Conservation (phyloP, 2,113 vertebrate genomes). For the Xiphophorus couchianus region DNA sequence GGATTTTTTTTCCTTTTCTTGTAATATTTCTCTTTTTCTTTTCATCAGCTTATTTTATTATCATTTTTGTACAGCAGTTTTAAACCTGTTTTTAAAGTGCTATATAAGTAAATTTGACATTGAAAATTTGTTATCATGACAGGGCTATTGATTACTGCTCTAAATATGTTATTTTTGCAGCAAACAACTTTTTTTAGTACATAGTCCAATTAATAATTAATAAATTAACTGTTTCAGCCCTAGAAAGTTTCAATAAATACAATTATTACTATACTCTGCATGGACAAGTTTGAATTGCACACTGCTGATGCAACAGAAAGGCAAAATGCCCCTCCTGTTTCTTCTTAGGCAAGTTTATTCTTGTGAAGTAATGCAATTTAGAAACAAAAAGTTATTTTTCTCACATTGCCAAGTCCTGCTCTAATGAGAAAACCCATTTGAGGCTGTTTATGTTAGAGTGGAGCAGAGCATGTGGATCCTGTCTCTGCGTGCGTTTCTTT, state of each 20-base stretch:
- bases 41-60: too few species aligned
- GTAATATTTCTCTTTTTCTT: too few species aligned
- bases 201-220: too few species aligned
- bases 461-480: not conserved
- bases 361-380: not conserved
- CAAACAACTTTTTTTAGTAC: too few species aligned
- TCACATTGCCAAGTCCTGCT: not conserved
- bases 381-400: not conserved
- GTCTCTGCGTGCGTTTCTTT: constrained; percentile 2
- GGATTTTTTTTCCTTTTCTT: too few species aligned
- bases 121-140: too few species aligned
- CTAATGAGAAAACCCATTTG: not conserved
- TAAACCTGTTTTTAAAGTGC: too few species aligned
- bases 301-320: not conserved
- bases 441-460: not conserved
- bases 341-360: not conserved
- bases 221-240: too few species aligned
- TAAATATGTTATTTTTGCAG: too few species aligned
- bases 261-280: not conserved
- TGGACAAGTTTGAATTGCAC: not conserved
- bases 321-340: not conserved
- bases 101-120: too few species aligned
- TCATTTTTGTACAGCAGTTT: too few species aligned
- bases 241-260: not conserved
- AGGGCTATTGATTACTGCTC: too few species aligned